Evolutionary conservation across 2,888 invertebrate species (phyloP).

Genomic region (Sesia apiformis): DNA sequence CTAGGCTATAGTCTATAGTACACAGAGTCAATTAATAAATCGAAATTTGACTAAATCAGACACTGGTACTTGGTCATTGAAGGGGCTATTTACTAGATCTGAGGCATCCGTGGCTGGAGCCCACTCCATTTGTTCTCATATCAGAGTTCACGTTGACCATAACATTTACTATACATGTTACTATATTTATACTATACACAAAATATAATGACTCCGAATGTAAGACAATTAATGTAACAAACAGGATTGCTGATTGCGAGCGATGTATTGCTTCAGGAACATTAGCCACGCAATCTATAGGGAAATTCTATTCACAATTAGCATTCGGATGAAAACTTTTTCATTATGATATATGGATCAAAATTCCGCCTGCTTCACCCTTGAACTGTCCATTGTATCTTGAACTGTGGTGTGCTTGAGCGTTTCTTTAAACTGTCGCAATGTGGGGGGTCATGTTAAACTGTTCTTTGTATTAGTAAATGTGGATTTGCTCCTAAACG

Average conservation of each 20-base stretch:
- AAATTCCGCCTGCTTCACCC: neutral
- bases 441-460: constrained; percentile 11
- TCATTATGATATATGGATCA: neutral
- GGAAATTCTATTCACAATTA: neutral
- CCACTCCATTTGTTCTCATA: neutral
- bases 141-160: neutral
- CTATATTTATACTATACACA: neutral
- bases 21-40: too few relatives aligned
- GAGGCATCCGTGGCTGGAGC: neutral
- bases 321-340: neutral
- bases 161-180: neutral
- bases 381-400: neutral
- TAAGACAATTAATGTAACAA: neutral
- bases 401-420: neutral
- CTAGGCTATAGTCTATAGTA: too few relatives aligned
- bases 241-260: neutral
- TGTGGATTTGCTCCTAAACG: constrained; percentile 16
- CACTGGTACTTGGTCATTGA: too few relatives aligned
- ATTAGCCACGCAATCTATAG: neutral
- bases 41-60: too few relatives aligned
- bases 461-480: constrained; percentile 16
- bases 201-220: neutral
- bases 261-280: neutral
- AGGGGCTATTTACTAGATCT: neutral
- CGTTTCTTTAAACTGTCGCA: neutral